A percentile compares a stretch with the other conserved stretches of the same genome.
phyloP scores from a whole-genome alignment of 2,113 vertebrate genomes.

The Mungos mungo region DNA sequence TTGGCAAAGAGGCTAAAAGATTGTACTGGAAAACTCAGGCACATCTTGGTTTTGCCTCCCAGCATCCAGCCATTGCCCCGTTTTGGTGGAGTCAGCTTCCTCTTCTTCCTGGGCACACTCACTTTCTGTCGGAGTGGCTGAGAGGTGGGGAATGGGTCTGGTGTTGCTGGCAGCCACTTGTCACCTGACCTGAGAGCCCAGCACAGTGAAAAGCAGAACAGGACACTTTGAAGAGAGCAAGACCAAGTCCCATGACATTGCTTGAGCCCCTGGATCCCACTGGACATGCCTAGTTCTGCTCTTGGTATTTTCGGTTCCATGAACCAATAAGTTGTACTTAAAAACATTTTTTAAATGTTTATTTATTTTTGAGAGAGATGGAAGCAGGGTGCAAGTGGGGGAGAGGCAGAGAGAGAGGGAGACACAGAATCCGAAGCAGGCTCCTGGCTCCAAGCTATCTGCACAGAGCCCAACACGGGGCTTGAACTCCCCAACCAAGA shows the following conservation, averaged over 20 bases:
- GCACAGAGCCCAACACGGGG: too few relatives aligned
- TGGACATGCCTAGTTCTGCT: background rate
- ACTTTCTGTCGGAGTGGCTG: background rate
- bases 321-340: background rate
- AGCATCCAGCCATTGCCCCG: accelerated
- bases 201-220: background rate
- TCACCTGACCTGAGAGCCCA: background rate
- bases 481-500: too few relatives aligned
- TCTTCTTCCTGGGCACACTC: background rate
- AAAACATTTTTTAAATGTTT: too few relatives aligned
- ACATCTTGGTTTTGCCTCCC: background rate
- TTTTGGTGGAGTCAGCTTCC: background rate
- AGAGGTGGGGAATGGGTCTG: background rate
- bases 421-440: too few relatives aligned
- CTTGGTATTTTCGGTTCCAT: background rate
- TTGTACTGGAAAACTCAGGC: background rate
- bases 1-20: background rate
- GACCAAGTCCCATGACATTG: background rate
- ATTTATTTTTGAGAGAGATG: too few relatives aligned
- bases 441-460: too few relatives aligned
- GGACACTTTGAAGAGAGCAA: background rate
- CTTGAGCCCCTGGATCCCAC: background rate
- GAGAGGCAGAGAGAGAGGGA: too few relatives aligned
- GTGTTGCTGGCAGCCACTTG: background rate
- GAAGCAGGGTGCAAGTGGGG: too few relatives aligned